Conservation (phyloP, 2,113 vertebrate species). For the Stomatorhinus ivindoensis region DNA sequence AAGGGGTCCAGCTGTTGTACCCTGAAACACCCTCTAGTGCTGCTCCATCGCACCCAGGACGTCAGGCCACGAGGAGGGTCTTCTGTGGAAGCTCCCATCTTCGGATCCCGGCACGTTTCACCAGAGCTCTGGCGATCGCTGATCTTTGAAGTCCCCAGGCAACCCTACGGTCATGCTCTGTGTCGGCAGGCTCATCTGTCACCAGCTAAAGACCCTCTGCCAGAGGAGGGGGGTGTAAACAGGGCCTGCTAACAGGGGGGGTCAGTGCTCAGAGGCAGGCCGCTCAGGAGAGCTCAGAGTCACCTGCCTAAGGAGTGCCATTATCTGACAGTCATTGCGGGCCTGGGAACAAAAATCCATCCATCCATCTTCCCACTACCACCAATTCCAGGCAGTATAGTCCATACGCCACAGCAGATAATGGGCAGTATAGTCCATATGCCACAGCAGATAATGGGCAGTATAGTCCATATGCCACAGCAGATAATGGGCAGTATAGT, state of each 20-base stretch:
- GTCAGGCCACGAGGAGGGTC: not conserved
- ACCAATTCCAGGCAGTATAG: not conserved
- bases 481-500: too few relatives aligned
- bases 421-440: too few relatives aligned
- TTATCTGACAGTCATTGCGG: not conserved
- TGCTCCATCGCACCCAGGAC: not conserved
- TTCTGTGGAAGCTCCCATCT: not conserved
- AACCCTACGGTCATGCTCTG: not conserved
- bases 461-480: too few relatives aligned
- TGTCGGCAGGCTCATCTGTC: not conserved
- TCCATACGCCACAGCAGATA: not conserved
- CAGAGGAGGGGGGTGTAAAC: not conserved
- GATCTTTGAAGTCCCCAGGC: not conserved
- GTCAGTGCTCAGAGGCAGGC: not conserved
- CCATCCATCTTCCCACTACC: not conserved
- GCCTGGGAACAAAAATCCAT: not conserved
- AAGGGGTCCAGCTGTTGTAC: not conserved
- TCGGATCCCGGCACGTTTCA: not conserved
- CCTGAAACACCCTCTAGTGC: not conserved
- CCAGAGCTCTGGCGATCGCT: not conserved
- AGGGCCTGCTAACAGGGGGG: not conserved
- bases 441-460: too few relatives aligned
- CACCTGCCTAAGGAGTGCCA: not conserved
- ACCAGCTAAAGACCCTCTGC: not conserved
- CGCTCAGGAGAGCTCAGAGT: not conserved